These are phyloP conservation scores for Pelochelys cantorii DNA, from an alignment of 2,797 vertebrate species.

Conservation along the genomic window DNA sequence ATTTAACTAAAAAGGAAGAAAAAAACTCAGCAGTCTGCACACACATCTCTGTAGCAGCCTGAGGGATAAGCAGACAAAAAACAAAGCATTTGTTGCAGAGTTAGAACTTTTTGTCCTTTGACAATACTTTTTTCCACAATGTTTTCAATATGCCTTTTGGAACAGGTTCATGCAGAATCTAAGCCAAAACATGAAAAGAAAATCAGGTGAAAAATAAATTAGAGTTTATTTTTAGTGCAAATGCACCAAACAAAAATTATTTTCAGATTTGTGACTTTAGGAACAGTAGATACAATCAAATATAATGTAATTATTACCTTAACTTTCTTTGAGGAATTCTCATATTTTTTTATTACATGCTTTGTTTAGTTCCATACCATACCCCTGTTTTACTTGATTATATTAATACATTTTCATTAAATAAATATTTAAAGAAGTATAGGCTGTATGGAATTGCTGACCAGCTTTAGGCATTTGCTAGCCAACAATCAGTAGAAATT, in stretches of 20 bases:
- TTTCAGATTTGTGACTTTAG: neutral
- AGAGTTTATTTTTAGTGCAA: neutral
- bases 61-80: neutral
- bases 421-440: conserved; percentile 13
- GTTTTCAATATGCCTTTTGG: neutral
- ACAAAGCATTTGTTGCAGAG: neutral
- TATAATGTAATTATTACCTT: neutral
- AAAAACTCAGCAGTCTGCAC: neutral
- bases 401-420: conserved; percentile 19
- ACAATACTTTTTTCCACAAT: neutral
- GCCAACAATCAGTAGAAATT: conserved; percentile 48
- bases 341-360: neutral
- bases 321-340: neutral
- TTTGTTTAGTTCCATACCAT: neutral
- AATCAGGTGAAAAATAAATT: neutral
- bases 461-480: conserved; percentile 41
- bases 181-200: neutral
- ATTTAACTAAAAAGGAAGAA: conserved; percentile 44
- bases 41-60: neutral
- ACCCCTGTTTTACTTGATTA: conserved; percentile 21
- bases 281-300: neutral
- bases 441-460: conserved; percentile 22
- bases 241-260: neutral
- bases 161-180: neutral
- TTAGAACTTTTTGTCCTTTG: neutral